Percentiles rank a stretch among this genome's conserved stretches.
phyloP scores from a whole-genome alignment of 1,140 invertebrate species.

The Heliothis subflexa region DNA sequence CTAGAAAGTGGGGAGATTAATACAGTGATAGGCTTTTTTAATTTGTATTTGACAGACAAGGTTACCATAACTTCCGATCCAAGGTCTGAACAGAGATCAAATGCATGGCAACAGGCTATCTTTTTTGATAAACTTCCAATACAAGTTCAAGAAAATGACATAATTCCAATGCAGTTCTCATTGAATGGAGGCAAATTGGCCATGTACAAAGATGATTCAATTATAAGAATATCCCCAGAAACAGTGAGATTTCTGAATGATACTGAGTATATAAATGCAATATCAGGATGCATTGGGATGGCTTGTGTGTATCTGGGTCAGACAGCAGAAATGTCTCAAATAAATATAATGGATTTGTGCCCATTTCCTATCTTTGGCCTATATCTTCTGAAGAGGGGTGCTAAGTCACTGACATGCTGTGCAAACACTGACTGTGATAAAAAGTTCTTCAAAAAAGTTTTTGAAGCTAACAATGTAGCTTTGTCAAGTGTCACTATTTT shows the following conservation, averaged over 20 bases:
- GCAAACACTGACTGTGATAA: conserved; percentile 70
- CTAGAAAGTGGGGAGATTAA: conserved; percentile 87
- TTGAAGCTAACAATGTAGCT: conserved; percentile 74
- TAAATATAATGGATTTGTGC: conserved; percentile 77
- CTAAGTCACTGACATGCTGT: conserved; percentile 73
- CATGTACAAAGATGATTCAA: conserved; percentile 61
- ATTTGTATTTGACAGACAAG: conserved; percentile 89
- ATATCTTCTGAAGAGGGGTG: conserved; percentile 78
- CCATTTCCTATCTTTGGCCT: conserved; percentile 85
- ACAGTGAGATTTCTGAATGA: conserved; percentile 87
- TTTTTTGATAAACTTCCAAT: conserved; percentile 86
- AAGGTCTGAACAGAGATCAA: conserved; percentile 80
- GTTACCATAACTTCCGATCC: conserved; percentile 87
- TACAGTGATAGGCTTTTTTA: conserved; percentile 91
- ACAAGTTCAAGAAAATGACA: conserved; percentile 70
- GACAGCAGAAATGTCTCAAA: conserved; percentile 65
- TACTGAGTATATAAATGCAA: conserved; percentile 75
- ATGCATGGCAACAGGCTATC: conserved; percentile 93
- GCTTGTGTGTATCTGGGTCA: conserved; percentile 71
- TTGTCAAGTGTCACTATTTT: conserved; percentile 70
- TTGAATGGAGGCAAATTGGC: conserved; percentile 75
- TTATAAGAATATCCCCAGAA: conserved; percentile 78
- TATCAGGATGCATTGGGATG: conserved; percentile 70
- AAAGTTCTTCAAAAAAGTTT: conserved; percentile 74
- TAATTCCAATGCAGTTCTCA: conserved; percentile 78